These are phyloP conservation scores for Lasiurus cinereus DNA, from an alignment of 2,113 vertebrate genomes.

Conservation along the genomic window DNA sequence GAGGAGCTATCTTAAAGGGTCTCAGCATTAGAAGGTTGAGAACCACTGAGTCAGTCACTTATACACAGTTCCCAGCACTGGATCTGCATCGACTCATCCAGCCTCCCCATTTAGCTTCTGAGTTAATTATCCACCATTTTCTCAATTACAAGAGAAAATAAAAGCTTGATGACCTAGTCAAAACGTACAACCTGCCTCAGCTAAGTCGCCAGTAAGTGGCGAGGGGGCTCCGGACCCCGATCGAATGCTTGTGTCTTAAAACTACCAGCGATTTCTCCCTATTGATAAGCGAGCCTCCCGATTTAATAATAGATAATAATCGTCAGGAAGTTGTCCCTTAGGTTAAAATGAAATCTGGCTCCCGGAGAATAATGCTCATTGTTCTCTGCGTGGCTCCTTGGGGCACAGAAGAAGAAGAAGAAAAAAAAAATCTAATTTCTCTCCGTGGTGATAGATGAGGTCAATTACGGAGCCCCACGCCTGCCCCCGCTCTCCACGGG, in stretches of 20 bases:
- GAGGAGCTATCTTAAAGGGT: too few relatives aligned
- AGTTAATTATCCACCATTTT: not conserved
- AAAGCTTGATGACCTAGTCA: not conserved
- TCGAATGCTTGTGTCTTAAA: slow-evolving; percentile 1
- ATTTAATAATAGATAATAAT: slow-evolving; percentile 48
- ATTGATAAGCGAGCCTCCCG: not conserved
- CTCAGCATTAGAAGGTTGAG: too few relatives aligned
- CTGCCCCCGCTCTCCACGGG: not conserved
- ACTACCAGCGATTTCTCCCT: not conserved
- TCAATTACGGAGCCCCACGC: not conserved
- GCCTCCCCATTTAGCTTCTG: too few relatives aligned
- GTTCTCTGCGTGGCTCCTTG: slow-evolving; percentile 40
- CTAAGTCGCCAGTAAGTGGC: not conserved
- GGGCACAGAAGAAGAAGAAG: not conserved
- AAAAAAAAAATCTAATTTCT: slow-evolving; percentile 40
- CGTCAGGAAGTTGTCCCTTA: slow-evolving; percentile 43
- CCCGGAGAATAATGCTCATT: slow-evolving; percentile 48
- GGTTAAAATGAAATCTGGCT: slow-evolving; percentile 17
- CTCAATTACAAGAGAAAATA: not conserved
- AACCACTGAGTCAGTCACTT: too few relatives aligned
- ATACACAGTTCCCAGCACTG: too few relatives aligned
- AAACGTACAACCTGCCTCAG: not conserved
- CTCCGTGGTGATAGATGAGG: not conserved
- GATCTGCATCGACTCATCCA: too few relatives aligned
- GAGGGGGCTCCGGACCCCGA: too few relatives aligned